Evolutionary conservation across 2,888 invertebrate species (phyloP), one percentile per base, ranked within the genome.

Genomic region (Cephus nigrinus): DNA sequence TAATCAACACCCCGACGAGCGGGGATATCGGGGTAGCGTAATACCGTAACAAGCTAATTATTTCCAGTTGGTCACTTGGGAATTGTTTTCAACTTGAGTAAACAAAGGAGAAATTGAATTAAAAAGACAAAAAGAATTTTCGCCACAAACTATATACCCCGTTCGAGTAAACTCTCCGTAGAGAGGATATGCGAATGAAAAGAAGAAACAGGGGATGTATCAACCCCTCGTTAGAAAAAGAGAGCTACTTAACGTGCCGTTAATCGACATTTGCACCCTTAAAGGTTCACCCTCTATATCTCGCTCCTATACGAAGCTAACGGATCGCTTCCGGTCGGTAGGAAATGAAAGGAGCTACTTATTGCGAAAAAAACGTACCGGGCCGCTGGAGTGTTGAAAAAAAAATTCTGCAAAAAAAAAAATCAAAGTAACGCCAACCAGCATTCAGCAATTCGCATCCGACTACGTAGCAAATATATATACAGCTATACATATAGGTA

Each of bases 31-130:
- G 31, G 23, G 32, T 77, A 77, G 40, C 77, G 78, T 78, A 79
- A 80, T 79, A 78, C 79, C 33, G 78, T 79, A 77, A 79, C 83
- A 77, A 79, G 76, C 80, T 80, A 82, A 82, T 83, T 84, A 80
- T 80, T 79, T 76, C 75, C 76, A 80, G 75, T 77, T 77, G 81
- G 36, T 71, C 79, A 80, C 73, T 79, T 76, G 80, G 80, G 83
- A 83, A 55, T 55, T 15, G 55, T 55, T 55, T 55, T 55, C 23
- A 55, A 23, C 55, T 9, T 55, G 55, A 55, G 9, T 55, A 55
- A 55, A 55, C 55, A 55, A 55, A 55, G 9, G 9, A 23, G 23
- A 9, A 55, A 23, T 55, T 15, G 2, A 23, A 23, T 55, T 55
- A 9, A 9, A 15, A 2, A 12, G 4, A 36, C 4, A 40, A 40